phyloP scores from a whole-genome alignment of 2,888 invertebrate species.

The Philaethria dido region DNA sequence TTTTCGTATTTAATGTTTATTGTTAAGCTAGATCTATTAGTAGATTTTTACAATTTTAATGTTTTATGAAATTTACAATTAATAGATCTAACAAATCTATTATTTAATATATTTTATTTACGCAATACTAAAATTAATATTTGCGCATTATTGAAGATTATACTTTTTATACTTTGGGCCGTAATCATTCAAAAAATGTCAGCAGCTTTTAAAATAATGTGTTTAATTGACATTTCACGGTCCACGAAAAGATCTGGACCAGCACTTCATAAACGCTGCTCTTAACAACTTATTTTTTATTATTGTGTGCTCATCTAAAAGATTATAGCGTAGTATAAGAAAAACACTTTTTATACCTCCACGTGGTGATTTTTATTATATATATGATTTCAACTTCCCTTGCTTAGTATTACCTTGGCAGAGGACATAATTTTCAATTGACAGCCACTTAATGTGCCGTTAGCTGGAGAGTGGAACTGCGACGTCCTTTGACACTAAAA shows the following conservation, averaged over 20 bases:
- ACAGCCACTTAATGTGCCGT: no score
- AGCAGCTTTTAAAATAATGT: constrained; percentile 40
- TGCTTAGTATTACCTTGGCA: no score
- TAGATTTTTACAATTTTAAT: no score
- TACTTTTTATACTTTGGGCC: constrained; percentile 31
- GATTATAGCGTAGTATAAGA: neutral
- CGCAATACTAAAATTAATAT: constrained; percentile 14
- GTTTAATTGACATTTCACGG: constrained; percentile 44
- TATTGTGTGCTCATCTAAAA: constrained; percentile 25
- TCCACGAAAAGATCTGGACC: constrained; percentile 42
- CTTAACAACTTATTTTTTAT: constrained; percentile 38
- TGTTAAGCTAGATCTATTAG: no score
- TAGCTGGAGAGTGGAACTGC: no score
- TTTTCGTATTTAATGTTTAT: neutral
- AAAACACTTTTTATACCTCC: neutral
- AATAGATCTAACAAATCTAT: no score
- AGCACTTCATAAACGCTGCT: constrained; percentile 40
- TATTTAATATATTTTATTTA: no score
- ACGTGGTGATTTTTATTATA: no score
- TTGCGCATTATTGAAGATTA: constrained; percentile 33
- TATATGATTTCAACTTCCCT: no score
- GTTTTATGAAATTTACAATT: no score
- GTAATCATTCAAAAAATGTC: constrained; percentile 42
- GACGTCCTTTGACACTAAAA: no score
- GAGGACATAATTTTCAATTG: no score